Conservation (phyloP, 2,797 vertebrate species). For the Tapera naevia region DNA sequence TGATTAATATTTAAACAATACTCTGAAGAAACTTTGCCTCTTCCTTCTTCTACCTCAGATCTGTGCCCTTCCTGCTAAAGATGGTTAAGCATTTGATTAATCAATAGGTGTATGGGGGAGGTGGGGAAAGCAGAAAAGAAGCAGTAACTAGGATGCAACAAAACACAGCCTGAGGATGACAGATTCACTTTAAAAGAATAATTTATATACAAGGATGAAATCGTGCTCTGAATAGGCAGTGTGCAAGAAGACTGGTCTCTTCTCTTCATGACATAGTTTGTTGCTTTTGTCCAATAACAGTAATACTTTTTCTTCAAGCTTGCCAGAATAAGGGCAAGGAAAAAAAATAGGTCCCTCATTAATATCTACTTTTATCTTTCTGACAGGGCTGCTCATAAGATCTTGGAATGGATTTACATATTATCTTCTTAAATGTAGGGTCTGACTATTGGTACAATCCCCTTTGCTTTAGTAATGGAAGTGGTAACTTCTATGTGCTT, state of each 20-base stretch:
- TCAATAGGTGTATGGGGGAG: not conserved
- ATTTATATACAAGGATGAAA: not conserved
- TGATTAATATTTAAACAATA: slow-evolving; percentile 4
- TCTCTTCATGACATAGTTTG: not conserved
- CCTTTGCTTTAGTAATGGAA: not conserved
- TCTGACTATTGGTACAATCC: not conserved
- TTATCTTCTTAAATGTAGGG: not conserved
- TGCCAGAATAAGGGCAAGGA: not conserved
- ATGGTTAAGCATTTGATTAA: not conserved
- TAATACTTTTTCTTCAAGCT: not conserved
- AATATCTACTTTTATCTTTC: slow-evolving; percentile 17
- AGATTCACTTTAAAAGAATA: slow-evolving; percentile 27
- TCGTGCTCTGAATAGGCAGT: not conserved
- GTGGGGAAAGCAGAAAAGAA: not conserved
- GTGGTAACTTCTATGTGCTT: not conserved
- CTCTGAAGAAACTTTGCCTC: not conserved
- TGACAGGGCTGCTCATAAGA: not conserved
- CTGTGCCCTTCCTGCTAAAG: not conserved
- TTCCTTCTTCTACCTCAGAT: not conserved
- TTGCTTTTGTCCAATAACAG: not conserved
- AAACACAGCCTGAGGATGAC: slow-evolving; percentile 17
- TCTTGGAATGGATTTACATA: not conserved
- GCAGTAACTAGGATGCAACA: not conserved
- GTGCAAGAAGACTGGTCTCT: not conserved
- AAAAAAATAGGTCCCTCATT: not conserved